Evolutionary conservation across 2,113 vertebrate species (phyloP).

Genomic region (Glareola pratincola): DNA sequence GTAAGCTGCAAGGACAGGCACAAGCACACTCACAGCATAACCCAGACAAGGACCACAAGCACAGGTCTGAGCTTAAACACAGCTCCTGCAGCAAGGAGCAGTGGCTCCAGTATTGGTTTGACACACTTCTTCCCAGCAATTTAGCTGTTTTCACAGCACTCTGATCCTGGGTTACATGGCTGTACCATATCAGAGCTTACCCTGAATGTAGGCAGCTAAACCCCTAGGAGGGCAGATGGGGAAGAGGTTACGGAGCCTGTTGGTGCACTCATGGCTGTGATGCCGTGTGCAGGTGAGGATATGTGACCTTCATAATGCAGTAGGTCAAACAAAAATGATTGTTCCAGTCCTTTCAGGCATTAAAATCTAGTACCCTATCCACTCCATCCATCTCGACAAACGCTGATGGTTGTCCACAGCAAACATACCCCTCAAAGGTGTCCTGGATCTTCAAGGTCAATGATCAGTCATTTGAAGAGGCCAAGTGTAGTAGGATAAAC

Average conservation of each 20-base stretch:
- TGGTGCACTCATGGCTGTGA: not conserved
- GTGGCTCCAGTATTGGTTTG: not conserved
- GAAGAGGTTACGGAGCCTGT: not conserved
- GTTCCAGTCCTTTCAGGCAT: not conserved
- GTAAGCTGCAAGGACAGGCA: not conserved
- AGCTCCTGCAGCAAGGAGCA: not conserved
- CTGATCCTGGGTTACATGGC: not conserved
- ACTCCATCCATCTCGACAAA: not conserved
- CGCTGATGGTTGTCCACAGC: not conserved
- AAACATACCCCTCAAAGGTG: not conserved
- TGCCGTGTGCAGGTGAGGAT: rapidly evolving
- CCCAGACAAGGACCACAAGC: not conserved
- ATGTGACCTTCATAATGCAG: not conserved
- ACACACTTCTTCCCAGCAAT: not conserved
- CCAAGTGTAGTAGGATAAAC: not conserved
- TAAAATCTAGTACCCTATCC: not conserved
- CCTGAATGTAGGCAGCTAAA: not conserved
- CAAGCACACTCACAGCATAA: not conserved
- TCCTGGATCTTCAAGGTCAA: not conserved
- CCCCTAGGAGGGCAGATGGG: not conserved
- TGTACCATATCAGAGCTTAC: not conserved
- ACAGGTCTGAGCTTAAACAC: not conserved
- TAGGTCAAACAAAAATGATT: not conserved
- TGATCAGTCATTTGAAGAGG: not conserved
- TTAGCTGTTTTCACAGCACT: not conserved